Base-by-base conservation (phyloP, 2,113 vertebrate species). In the Crotophaga sulcirostris region DNA sequence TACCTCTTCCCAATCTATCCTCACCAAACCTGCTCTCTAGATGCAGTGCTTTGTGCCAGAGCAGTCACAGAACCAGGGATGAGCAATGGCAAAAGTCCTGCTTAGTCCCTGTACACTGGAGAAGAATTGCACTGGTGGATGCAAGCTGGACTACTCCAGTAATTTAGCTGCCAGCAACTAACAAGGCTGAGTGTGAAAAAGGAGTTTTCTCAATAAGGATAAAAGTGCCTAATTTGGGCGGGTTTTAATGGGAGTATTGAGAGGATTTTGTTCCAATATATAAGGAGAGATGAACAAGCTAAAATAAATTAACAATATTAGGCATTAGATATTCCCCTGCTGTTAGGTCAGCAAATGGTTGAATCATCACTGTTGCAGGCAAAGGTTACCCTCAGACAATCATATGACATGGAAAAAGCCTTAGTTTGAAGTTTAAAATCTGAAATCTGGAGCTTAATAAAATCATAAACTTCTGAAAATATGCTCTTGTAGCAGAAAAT, bases 21-120 rank as follows among this genome's bases (percentile, higher is more conserved):
- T 84, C 31, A 34, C 3, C 19, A 60, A 78, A 81, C 9, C 7
- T 6, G 19, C 16, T 28, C 23, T 87, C 76, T 33, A 81, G 69
- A 52, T 12, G 21, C 29, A 70, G 29, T 1, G 2, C 9, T 40
- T 69, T 3, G 0, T 56, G 20, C 24, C 49, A 66, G 17, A 26
- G 23, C 10, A 8, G 21, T 28, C 45, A 38, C 17, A 36, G 31
- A 45, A 62, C 7, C 3, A 1, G 0, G 0, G 36, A 23, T 0
- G 1, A 82, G 51, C 58, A 33, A 24, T 2, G 8, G 44, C 13
- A 73, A 18, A 17, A 11, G 2, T 31, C 45, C 23, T 36, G 17
- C 40, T 78, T 33, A 21, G 6, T 45, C 45, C 49, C 29, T 17
- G 9, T 52, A 54, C 10, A 6, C 14, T 29, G 16, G n/a, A 77